phyloP scores from a whole-genome alignment of 2,888 invertebrate genomes.

The Sphaerophoria taeniata region DNA sequence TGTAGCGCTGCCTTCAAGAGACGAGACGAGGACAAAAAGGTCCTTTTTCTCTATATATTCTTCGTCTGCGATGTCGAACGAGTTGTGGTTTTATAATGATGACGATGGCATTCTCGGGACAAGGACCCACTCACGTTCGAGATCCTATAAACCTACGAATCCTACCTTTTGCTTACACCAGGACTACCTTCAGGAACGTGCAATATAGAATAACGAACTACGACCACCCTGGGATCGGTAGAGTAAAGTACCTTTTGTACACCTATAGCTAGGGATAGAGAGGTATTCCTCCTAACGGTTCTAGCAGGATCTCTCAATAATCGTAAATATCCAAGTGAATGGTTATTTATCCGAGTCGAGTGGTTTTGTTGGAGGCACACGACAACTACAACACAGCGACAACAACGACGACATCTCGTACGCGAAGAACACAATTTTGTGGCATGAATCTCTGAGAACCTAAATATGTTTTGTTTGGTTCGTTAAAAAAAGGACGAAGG shows the following conservation, averaged over 20 bases:
- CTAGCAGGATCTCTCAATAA: constrained; percentile 73
- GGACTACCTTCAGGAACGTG: not conserved
- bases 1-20: not conserved
- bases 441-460: constrained; percentile 34
- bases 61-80: constrained; percentile 45
- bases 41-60: constrained; percentile 44
- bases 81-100: constrained; percentile 74
- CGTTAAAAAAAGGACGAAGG: not conserved
- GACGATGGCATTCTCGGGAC: constrained; percentile 66
- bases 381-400: not conserved
- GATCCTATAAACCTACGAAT: not conserved
- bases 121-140: constrained; percentile 33
- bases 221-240: constrained; percentile 68
- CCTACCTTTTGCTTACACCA: constrained; percentile 5
- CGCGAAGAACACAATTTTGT: constrained; percentile 20
- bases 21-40: constrained; percentile 58
- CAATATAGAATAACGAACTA: constrained; percentile 55
- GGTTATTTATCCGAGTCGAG: constrained; percentile 65
- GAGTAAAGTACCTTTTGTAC: constrained; percentile 44
- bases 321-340: constrained; percentile 71
- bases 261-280: no score
- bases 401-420: not conserved
- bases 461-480: constrained; percentile 17
- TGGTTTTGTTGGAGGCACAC: not conserved
- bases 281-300: no score